Percentiles rank a stretch among this genome's conserved stretches.
phyloP scores from a whole-genome alignment of 2,797 vertebrate genomes.

The Sitta carolinensis region DNA sequence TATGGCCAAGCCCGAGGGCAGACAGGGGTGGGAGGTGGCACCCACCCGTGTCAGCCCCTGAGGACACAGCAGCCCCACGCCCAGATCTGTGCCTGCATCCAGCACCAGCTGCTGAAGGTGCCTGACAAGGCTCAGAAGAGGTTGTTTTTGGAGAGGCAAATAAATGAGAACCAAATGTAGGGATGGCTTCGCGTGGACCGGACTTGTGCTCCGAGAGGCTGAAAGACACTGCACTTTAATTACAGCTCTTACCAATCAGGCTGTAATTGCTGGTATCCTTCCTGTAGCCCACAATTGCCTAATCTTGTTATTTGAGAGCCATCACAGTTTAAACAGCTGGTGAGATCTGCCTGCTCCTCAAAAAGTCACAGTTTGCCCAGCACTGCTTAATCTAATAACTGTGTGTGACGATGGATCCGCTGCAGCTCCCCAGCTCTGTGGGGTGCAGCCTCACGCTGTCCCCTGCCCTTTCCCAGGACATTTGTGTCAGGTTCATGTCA shows the following conservation, averaged over 20 bases:
- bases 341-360: slow-evolving; percentile 74
- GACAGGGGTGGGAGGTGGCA: background rate
- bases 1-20: rapidly evolving
- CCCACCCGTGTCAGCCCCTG: too few relatives aligned
- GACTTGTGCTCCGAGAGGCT: slow-evolving; percentile 18
- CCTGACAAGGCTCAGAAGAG: background rate
- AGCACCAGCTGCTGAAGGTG: background rate
- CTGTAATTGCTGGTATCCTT: slow-evolving; percentile 87
- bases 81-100: background rate
- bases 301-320: slow-evolving; percentile 85
- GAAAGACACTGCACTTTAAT: slow-evolving; percentile 77
- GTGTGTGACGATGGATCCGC: background rate
- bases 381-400: background rate
- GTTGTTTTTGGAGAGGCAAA: background rate
- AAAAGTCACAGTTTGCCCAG: background rate
- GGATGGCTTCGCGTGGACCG: background rate
- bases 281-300: slow-evolving; percentile 84
- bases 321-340: slow-evolving; percentile 83
- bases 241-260: slow-evolving; percentile 86
- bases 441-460: background rate
- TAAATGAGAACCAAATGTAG: slow-evolving; percentile 54
- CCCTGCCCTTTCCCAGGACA: background rate
- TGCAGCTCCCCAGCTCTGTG: background rate
- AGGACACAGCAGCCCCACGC: background rate
- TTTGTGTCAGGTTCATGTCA: background rate